phyloP scores from a whole-genome alignment of 2,888 invertebrate species.

The Anodontia alba region DNA sequence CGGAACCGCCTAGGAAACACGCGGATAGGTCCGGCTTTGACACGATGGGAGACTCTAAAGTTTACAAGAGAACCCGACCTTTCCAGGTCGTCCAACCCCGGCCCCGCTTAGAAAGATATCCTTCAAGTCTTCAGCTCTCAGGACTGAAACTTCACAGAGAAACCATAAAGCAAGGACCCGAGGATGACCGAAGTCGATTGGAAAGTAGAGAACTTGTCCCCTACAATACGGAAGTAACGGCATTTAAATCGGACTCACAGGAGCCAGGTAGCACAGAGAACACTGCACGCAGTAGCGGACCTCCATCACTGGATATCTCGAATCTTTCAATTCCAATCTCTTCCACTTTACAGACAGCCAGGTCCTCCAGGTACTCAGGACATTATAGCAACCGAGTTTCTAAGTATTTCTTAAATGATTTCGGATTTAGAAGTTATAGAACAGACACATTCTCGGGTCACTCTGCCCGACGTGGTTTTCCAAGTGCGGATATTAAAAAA shows the following conservation, averaged over 20 bases:
- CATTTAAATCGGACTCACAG: background rate
- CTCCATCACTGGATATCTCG: background rate
- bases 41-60: slow-evolving; percentile 56
- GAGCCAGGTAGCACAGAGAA: background rate
- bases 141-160: slow-evolving; percentile 55
- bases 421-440: slow-evolving; percentile 54
- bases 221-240: background rate
- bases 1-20: background rate
- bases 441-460: slow-evolving; percentile 68
- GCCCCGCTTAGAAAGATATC: slow-evolving; percentile 49
- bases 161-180: slow-evolving; percentile 17
- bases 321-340: background rate
- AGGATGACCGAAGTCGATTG: background rate
- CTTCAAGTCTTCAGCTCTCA: slow-evolving; percentile 57
- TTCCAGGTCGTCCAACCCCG: slow-evolving; percentile 32
- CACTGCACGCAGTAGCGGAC: background rate
- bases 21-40: slow-evolving; percentile 27
- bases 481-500: slow-evolving; percentile 51
- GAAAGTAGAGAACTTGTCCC: background rate
- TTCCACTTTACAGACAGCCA: background rate
- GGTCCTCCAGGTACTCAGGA: background rate
- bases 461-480: slow-evolving; percentile 26
- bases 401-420: slow-evolving; percentile 62
- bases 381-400: slow-evolving; percentile 31
- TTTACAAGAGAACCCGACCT: slow-evolving; percentile 63